Evolutionary conservation across 2,113 vertebrate species (phyloP), one percentile per base, ranked within the genome.

Genomic region (Himantopus leucocephalus): DNA sequence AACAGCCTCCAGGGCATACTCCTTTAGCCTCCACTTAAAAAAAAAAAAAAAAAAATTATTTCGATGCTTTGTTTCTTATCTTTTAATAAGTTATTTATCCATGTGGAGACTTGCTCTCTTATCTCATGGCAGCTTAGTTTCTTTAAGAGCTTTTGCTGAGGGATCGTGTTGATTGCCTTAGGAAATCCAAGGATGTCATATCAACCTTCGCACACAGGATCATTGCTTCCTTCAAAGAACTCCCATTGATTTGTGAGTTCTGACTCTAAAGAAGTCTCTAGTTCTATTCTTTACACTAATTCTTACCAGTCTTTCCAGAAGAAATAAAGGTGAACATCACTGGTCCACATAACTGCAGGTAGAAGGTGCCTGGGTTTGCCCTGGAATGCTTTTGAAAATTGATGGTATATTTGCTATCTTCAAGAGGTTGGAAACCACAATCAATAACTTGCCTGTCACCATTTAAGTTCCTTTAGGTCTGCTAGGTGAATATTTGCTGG

Each of bases 41-140:
- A 35, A 29, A 37, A 34, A 59, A 6, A 23, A 35, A 30, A 10
- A 26, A 2, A 64, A 24, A 12, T 86, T 77, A 41, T 72, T 59
- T 75, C 53, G 53, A 5, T 45, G n/a, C 4, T 88, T 94, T 96
- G 39, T 84, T 91, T 94, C 90, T 81, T 94, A 84, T 94, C 68
- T 96, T 96, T 94, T 91, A 95, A 81, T 92, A 96, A 83, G 86
- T 88, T 91, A 71, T 77, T 94, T 97, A 84, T 78, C 84, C 81
- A 45, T 45, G 15, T 89, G 76, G 14, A 92, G 32, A 77, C 39
- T 81, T 78, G 8, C 3, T 84, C 4, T 92, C 76, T 96, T 94
- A 95, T 84, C 84, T 91, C 14, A 58, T 62, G 59, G 55, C 50
- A 94, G 68, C 50, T 92, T 86, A 80, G 24, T 91, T 95, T 89